Conservation (phyloP, 2,113 vertebrate genomes). For the Chloebia gouldiae region DNA sequence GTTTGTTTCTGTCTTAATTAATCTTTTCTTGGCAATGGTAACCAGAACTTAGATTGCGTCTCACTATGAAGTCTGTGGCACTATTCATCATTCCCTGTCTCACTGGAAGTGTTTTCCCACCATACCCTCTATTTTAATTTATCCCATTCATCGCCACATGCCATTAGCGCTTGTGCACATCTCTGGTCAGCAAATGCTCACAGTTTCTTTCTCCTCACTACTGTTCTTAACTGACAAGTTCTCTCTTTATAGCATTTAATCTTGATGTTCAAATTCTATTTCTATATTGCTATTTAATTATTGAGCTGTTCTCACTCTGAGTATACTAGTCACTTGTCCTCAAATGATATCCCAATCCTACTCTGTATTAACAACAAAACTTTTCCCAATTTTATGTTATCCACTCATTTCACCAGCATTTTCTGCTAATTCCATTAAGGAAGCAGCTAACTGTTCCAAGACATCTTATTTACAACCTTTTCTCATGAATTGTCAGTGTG, state of each 20-base stretch:
- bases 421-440: background rate
- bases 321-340: background rate
- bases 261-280: background rate
- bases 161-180: background rate
- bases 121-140: background rate
- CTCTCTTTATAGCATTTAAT: background rate
- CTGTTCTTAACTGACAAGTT: background rate
- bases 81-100: background rate
- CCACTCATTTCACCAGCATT: background rate
- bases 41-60: background rate
- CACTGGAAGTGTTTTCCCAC: background rate
- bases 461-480: background rate
- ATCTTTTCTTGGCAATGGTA: background rate
- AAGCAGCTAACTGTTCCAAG: background rate
- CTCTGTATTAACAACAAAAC: background rate
- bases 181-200: background rate
- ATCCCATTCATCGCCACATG: background rate
- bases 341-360: background rate
- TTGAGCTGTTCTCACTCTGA: background rate
- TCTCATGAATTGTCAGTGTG: background rate
- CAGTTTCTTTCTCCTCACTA: background rate
- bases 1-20: constrained; percentile 2
- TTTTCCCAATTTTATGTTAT: background rate
- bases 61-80: background rate
- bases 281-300: background rate